These are phyloP conservation scores for Octodon degus DNA, from an alignment of 2,113 vertebrate species.

Conservation along the genomic window DNA sequence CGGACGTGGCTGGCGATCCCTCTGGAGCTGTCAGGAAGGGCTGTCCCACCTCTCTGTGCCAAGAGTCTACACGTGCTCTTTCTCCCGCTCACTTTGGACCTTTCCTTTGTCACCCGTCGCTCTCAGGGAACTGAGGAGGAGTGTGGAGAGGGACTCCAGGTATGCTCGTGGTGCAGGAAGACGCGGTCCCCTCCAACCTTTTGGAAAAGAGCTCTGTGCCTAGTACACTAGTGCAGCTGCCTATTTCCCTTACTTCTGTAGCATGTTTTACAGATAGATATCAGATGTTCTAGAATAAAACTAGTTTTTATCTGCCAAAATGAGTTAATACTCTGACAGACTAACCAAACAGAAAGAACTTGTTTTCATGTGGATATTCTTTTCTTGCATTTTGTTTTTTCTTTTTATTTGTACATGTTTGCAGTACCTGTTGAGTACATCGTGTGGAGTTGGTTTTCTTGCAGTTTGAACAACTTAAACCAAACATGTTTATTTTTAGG, in stretches of 20 bases:
- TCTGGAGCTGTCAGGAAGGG: background rate
- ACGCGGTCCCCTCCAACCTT: background rate
- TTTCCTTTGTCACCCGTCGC: background rate
- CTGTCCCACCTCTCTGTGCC: background rate
- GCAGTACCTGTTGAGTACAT: background rate
- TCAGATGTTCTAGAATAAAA: conserved; percentile 35
- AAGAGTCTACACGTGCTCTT: background rate
- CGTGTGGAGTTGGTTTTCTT: background rate
- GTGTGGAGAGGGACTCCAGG: background rate
- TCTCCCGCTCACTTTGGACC: background rate
- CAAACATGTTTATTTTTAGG: background rate
- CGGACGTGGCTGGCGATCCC: background rate
- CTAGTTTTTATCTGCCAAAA: background rate
- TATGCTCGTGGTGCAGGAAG: background rate
- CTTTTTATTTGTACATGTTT: background rate
- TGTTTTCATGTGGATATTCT: conserved; percentile 6
- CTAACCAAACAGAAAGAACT: background rate
- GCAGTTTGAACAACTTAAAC: conserved; percentile 6
- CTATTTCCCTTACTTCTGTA: background rate
- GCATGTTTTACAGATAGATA: background rate
- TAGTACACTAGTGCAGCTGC: background rate
- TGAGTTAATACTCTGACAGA: conserved; percentile 46
- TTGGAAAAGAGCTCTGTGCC: background rate
- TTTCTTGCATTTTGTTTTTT: background rate
- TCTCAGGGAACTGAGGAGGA: background rate